Conservation (phyloP, 1,140 invertebrate genomes). For the Homarus americanus region DNA sequence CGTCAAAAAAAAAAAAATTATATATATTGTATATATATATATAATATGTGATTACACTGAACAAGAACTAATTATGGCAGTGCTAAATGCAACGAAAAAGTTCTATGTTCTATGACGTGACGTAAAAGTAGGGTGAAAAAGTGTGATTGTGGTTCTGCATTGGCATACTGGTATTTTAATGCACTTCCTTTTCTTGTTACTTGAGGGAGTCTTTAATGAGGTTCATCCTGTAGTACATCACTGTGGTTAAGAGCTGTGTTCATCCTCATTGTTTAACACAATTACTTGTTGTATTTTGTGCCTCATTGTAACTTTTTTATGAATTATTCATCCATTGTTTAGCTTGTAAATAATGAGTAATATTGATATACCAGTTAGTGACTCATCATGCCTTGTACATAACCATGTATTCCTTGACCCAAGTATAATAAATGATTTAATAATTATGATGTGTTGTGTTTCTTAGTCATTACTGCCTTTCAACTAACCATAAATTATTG, state of each 20-base stretch:
- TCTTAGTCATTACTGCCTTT: too few species aligned
- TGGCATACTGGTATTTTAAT: background rate
- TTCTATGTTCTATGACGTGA: background rate
- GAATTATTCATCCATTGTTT: conserved; percentile 30
- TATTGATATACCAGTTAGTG: conserved; percentile 18
- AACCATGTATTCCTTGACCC: conserved; percentile 21
- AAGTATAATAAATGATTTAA: conserved; percentile 32
- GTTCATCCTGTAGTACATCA: conserved; percentile 12
- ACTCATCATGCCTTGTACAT: conserved; percentile 39
- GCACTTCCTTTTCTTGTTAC: background rate
- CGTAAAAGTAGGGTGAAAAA: background rate
- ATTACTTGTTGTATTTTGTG: conserved; percentile 32
- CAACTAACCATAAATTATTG: too few species aligned
- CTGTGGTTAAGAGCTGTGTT: conserved; percentile 27
- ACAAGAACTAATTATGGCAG: background rate
- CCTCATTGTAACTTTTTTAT: conserved; percentile 39
- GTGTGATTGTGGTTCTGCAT: background rate
- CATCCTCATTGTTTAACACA: conserved; percentile 16
- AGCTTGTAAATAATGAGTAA: conserved; percentile 32
- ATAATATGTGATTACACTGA: background rate
- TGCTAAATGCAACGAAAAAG: background rate
- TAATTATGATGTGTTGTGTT: conserved; percentile 20
- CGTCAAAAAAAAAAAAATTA: background rate
- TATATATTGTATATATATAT: background rate
- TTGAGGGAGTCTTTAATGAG: background rate